phyloP scores from a whole-genome alignment of 2,888 invertebrate species.

The Dascillus cervinus region DNA sequence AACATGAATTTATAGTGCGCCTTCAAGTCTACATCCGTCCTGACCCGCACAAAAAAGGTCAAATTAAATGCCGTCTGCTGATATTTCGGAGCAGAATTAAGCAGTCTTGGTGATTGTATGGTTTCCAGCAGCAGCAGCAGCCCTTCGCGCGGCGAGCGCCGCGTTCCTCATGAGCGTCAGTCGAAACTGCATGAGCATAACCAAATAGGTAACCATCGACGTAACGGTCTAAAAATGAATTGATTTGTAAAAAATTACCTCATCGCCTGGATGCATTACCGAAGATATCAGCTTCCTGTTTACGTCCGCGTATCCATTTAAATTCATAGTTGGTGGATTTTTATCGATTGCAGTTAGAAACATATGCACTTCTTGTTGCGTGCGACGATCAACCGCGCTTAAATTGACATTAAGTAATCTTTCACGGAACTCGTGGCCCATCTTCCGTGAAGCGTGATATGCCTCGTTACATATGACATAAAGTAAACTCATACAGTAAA shows the following conservation, averaged over 20 bases:
- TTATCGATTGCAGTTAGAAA: conserved; percentile 65
- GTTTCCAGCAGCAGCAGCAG: no score
- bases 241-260: conserved; percentile 1
- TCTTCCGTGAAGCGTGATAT: conserved; percentile 58
- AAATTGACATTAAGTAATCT: conserved; percentile 61
- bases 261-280: conserved; percentile 38
- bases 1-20: no score
- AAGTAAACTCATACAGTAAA: conserved; percentile 62
- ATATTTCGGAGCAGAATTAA: neutral
- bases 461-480: conserved; percentile 70
- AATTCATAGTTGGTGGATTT: conserved; percentile 69
- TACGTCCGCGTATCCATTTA: conserved; percentile 66
- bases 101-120: no score
- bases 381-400: conserved; percentile 54
- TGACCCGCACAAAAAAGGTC: neutral
- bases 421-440: conserved; percentile 47
- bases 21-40: no score
- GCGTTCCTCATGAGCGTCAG: conserved; percentile 53
- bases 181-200: conserved; percentile 67
- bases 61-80: neutral
- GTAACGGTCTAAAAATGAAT: conserved; percentile 53
- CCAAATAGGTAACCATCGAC: conserved; percentile 64
- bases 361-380: conserved; percentile 65
- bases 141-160: conserved; percentile 35
- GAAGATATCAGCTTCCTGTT: conserved; percentile 62